Base-by-base conservation (phyloP, 2,888 invertebrate species). In the Cerastoderma edule region DNA sequence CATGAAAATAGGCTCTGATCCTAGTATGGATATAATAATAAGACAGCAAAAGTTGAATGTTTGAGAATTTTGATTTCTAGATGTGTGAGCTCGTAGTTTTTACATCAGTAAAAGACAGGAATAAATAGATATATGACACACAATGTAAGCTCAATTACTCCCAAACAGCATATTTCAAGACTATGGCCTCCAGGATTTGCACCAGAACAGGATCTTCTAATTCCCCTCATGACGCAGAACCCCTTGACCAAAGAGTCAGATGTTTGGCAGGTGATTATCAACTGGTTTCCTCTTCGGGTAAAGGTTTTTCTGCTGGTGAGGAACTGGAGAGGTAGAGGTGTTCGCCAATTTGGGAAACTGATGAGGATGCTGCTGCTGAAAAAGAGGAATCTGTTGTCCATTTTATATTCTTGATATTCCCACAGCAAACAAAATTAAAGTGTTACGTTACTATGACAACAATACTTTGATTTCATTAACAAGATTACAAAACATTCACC, bases 231-330 rank as follows among this genome's bases (percentile, higher is more conserved):
- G 87, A 80, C 89, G 89, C 76, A 85, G 88, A 86, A 89, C 88
- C 89, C 90, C 89, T 88, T 90, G 90, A 86, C 90, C 90, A 74
- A 88, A 88, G 72, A 89, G 89, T 90, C 90, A 90, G 84, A 90
- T 90, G 86, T 89, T 89, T 19, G 90, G 90, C 44, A 90, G 84
- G 75, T 86, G 85, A 67, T n/a, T n/a, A n/a, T 84, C 79, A 53
- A 79, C 75, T 35, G 74, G 70, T 60, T 78, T 77, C 35, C 57
- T 78, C 75, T 79, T 81, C 68, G 68, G 67, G 69, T 73, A 78
- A 35, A 71, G 57, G 75, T 79, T 80, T 56, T 60, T 66, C 75
- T 87, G 75, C 70, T 76, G 70, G 76, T 84, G 60, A 50, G 88
- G 88, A 44, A 85, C 85, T 1, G 89, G 88, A 50, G 89, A 88